Evolutionary conservation across 2,797 vertebrate species (phyloP).

Genomic region (Falco biarmicus): DNA sequence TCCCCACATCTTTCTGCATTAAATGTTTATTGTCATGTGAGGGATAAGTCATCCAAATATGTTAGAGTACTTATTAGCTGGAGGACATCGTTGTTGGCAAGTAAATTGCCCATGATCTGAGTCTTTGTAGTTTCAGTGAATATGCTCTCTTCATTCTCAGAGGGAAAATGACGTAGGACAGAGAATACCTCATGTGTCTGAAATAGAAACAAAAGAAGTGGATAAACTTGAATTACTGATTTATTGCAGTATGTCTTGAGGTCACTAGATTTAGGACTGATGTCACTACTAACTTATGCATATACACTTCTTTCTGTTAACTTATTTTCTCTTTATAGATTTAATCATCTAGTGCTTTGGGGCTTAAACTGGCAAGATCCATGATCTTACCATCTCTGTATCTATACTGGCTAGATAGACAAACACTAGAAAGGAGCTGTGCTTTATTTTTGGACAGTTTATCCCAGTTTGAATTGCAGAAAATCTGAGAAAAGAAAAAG

Average conservation of each 20-base stretch:
- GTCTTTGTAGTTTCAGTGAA: constrained; percentile 23
- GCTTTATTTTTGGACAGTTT: neutral
- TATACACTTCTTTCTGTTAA: neutral
- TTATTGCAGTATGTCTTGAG: neutral
- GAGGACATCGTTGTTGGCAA: constrained; percentile 35
- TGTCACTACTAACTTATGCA: neutral
- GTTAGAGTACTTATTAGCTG: constrained; percentile 6
- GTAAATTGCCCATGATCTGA: neutral
- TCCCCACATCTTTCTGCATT: neutral
- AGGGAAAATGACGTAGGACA: neutral
- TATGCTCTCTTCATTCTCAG: constrained; percentile 17
- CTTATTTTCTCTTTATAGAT: neutral
- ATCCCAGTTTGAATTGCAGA: neutral
- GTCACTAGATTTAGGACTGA: neutral
- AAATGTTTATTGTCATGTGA: neutral
- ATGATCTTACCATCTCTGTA: neutral
- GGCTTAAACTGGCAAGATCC: neutral
- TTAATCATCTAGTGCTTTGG: neutral
- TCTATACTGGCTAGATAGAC: neutral
- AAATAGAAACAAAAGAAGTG: neutral
- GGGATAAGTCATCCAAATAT: constrained; percentile 19
- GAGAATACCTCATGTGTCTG: neutral
- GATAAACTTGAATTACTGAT: neutral
- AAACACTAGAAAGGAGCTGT: neutral
- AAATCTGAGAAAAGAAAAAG: neutral